Evolutionary conservation across 2,797 vertebrate genomes (phyloP).

Genomic region (Aeoliscus strigatus): DNA sequence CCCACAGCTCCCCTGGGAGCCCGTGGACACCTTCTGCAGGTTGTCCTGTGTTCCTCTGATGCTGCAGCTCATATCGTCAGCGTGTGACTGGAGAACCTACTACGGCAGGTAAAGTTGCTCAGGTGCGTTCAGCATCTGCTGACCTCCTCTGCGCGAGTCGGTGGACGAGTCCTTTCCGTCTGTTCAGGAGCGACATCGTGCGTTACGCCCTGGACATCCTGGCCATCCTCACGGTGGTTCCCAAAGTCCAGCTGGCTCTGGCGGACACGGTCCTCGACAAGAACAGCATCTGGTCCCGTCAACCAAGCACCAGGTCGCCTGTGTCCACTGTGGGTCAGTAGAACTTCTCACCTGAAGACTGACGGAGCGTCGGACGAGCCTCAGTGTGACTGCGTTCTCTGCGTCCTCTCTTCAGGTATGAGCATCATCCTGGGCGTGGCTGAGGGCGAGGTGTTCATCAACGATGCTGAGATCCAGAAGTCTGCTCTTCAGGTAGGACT

Average conservation of each 20-base stretch:
- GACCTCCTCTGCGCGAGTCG: too few species aligned
- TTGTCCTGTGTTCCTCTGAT: constrained; percentile 95
- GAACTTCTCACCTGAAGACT: too few species aligned
- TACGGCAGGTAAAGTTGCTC: constrained; percentile 99
- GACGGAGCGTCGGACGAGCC: too few species aligned
- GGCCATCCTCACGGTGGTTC: constrained; percentile 95
- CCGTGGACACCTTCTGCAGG: constrained; percentile 96
- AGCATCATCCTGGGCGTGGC: constrained; percentile 97
- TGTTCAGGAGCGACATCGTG: constrained; percentile 94
- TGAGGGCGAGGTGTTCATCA: constrained; percentile 96
- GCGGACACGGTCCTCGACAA: constrained; percentile 92
- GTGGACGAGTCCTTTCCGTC: constrained; percentile 5
- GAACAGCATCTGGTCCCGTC: too few species aligned
- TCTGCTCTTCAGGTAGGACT: constrained; percentile 97
- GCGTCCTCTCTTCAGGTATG: constrained; percentile 77
- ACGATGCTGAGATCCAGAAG: constrained; percentile 98
- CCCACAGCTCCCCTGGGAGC: constrained; percentile 93
- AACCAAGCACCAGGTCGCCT: too few species aligned
- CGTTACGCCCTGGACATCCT: constrained; percentile 95
- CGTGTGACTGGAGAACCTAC: constrained; percentile 98
- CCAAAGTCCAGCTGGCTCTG: constrained; percentile 94
- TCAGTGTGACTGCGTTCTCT: too few species aligned
- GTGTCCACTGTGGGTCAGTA: constrained; percentile 94
- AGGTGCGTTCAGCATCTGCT: too few species aligned
- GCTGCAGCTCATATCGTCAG: constrained; percentile 95